Conservation (phyloP, 53 echinoderm and acorn worm species). For the Hippasteria phrygiana region DNA sequence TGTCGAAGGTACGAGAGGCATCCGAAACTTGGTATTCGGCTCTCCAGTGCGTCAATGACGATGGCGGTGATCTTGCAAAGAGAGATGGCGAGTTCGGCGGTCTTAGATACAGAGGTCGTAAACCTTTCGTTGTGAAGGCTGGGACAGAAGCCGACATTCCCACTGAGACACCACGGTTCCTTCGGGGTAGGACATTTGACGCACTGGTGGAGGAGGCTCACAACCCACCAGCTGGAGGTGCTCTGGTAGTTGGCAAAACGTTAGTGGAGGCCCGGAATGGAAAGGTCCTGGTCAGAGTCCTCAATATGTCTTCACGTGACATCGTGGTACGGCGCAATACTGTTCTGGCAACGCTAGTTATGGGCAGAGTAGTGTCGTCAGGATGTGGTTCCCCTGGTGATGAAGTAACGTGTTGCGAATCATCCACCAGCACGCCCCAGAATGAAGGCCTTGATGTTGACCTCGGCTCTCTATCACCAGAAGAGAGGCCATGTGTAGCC, state of each 20-base stretch:
- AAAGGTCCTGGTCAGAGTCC: too few relatives aligned
- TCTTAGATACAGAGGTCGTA: background rate
- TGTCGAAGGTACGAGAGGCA: background rate
- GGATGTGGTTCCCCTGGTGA: background rate
- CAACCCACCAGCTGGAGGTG: background rate
- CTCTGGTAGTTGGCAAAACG: background rate
- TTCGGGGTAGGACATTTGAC: background rate
- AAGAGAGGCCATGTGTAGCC: background rate
- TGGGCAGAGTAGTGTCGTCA: background rate
- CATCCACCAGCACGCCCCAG: background rate
- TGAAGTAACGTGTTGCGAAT: background rate
- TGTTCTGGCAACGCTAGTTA: too few relatives aligned
- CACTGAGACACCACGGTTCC: background rate
- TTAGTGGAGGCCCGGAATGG: too few relatives aligned
- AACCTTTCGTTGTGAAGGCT: background rate
- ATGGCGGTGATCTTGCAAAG: constrained; percentile 49
- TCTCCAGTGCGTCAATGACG: constrained; percentile 45
- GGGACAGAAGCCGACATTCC: background rate
- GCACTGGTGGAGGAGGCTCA: constrained; percentile 31
- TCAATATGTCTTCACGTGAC: too few relatives aligned
- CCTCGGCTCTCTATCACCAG: background rate
- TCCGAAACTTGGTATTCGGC: constrained; percentile 32
- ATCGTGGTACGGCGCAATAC: too few relatives aligned
- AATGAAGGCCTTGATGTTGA: background rate
- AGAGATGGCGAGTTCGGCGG: constrained; percentile 28